Evolutionary conservation across 2,797 vertebrate species (phyloP).

Genomic region (Sebastolobus altivelis): DNA sequence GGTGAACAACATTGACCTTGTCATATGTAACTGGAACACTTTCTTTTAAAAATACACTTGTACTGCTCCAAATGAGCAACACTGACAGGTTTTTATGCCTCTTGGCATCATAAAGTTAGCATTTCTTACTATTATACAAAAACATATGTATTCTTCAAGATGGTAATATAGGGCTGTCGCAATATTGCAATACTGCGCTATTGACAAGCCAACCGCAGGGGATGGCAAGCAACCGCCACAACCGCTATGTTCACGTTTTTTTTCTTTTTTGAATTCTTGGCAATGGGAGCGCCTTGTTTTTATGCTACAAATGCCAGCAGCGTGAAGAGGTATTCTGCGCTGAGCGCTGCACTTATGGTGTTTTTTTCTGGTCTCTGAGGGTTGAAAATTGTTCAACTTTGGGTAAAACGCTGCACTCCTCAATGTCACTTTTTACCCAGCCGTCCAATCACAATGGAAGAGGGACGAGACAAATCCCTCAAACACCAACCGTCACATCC

Average conservation of each 20-base stretch:
- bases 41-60: slow-evolving; percentile 15
- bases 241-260: neutral
- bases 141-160: slow-evolving; percentile 18
- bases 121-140: slow-evolving; percentile 27
- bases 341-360: neutral
- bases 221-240: neutral
- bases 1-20: slow-evolving; percentile 4
- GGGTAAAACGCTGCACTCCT: neutral
- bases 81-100: slow-evolving; percentile 33
- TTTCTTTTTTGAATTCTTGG: neutral
- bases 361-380: neutral
- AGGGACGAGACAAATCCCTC: no score
- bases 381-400: neutral
- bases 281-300: neutral
- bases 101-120: slow-evolving; percentile 37
- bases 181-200: neutral
- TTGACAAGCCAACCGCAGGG: neutral
- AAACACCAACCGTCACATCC: no score
- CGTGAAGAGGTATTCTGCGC: neutral
- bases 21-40: slow-evolving; percentile 23
- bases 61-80: slow-evolving; percentile 10
- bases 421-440: neutral
- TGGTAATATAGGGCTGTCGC: slow-evolving; percentile 2
- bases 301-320: neutral
- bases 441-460: no score